Conservation (phyloP, 2,797 vertebrate species). For the Spinibarbus caldwelli region DNA sequence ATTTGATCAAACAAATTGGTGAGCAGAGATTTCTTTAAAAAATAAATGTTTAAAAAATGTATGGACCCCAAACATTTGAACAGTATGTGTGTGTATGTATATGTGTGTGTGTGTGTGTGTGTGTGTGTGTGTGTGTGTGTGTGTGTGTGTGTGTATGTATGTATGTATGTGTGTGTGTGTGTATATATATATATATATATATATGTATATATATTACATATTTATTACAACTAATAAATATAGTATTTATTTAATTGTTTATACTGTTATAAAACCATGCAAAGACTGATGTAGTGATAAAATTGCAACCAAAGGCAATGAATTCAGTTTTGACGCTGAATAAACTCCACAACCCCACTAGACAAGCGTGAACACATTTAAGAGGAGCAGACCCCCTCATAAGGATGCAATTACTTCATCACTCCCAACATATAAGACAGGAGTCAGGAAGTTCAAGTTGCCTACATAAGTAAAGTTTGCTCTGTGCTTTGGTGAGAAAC, state of each 20-base stretch:
- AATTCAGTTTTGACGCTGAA: background rate
- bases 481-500: slow-evolving; percentile 55
- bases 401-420: slow-evolving; percentile 45
- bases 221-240: background rate
- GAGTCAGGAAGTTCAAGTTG: slow-evolving; percentile 40
- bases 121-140: too few species aligned
- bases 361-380: slow-evolving; percentile 9
- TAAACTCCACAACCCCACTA: slow-evolving; percentile 2
- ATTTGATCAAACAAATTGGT: too few species aligned
- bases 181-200: too few species aligned
- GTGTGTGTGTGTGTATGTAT: too few species aligned
- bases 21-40: too few species aligned
- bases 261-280: background rate
- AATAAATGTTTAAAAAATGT: too few species aligned
- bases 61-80: too few species aligned
- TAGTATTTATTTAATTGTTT: background rate
- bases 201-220: too few species aligned
- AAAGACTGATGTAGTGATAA: background rate
- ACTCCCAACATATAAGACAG: slow-evolving; percentile 24
- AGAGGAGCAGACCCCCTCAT: slow-evolving; percentile 15
- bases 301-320: background rate
- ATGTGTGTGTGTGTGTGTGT: too few species aligned
- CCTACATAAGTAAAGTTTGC: slow-evolving; percentile 37
- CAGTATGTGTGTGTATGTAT: too few species aligned
- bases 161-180: too few species aligned